Base-by-base conservation (phyloP, 2,797 vertebrate species). In the Vipera ursinii region DNA sequence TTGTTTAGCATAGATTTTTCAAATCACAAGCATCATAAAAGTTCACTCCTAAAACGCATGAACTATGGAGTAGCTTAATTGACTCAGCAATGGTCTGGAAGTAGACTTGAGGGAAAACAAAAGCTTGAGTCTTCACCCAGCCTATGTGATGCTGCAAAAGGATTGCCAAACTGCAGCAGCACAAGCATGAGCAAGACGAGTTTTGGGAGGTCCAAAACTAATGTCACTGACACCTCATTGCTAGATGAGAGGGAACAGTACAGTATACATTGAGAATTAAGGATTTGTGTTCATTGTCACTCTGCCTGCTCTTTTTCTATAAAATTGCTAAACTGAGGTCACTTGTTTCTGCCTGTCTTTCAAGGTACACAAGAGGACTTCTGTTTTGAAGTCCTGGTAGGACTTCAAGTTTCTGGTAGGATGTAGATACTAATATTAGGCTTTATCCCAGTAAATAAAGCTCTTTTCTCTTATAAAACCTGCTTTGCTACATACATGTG, bases 21-120 rank as follows among this genome's bases (percentile, higher is more conserved):
- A 44, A n/a, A 13, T 85, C 65, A 55, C 91, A 28, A 8, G 82
- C 55, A 44, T 51, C 93, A 85, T 48, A 1, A 65, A 69, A 3
- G 51, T 59, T 15, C 0, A 86, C 65, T 38, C 17, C 63, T 78
- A 90, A 86, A 94, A 65, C 2, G 32, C 56, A 59, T 6, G 92
- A 26, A 24, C 57, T 15, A 13, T 94, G 3, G 61, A 90, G 92
- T 91, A 93, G 20, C 4, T 82, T 91, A 93, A 61, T 91, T 22
- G 69, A 61, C 82, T 53, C 48, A 51, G 63, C 63, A 63, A 48
- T 91, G 48, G 15, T 10, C 53, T n/a, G 32, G 63, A 91, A 63
- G 10, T 56, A 86, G 6, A 17, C 51, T 89, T 15, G 13, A 69
- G 53, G 86, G 1, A 10, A 55, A 93, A 82, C 73, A 92, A 38